Conservation (phyloP, 1,140 invertebrate species). For the Aradophagus sp. region DNA sequence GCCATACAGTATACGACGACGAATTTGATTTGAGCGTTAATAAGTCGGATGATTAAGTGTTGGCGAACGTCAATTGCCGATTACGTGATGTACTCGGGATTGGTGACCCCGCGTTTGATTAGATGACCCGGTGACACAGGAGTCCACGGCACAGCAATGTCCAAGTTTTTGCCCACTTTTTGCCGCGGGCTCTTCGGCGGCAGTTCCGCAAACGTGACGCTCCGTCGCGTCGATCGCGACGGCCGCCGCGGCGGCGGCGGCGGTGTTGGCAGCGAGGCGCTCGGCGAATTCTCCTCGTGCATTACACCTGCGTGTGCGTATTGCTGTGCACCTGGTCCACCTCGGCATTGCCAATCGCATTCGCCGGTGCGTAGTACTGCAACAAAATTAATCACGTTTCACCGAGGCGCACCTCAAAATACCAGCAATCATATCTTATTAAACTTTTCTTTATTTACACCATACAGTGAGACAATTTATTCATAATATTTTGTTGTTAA, state of each 20-base stretch:
- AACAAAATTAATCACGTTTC: conserved; percentile 43
- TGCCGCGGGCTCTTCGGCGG: conserved; percentile 65
- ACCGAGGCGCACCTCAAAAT: too few relatives aligned
- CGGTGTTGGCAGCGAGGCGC: conserved; percentile 62
- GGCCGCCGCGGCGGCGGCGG: conserved; percentile 66
- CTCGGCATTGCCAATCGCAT: conserved; percentile 81
- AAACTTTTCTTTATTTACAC: too few relatives aligned
- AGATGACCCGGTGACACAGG: conserved; percentile 70
- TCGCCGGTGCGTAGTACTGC: conserved; percentile 87
- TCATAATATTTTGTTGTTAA: too few relatives aligned
- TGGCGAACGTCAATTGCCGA: conserved; percentile 8
- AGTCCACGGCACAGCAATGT: conserved; percentile 70
- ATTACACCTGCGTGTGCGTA: conserved; percentile 84
- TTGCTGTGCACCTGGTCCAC: conserved; percentile 84
- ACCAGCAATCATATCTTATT: too few relatives aligned
- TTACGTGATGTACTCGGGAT: conserved; percentile 71
- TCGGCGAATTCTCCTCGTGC: conserved; percentile 64
- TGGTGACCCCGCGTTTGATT: conserved; percentile 59
- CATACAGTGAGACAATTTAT: too few relatives aligned
- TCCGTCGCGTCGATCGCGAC: conserved; percentile 59
- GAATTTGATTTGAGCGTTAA: conserved; percentile 13
- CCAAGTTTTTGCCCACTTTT: conserved; percentile 56
- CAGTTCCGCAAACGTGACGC: conserved; percentile 71
- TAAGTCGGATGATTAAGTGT: conserved; percentile 1
- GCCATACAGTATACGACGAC: too few relatives aligned